Base-by-base conservation (phyloP, 1,140 invertebrate genomes). In the Aplysia californica region DNA sequence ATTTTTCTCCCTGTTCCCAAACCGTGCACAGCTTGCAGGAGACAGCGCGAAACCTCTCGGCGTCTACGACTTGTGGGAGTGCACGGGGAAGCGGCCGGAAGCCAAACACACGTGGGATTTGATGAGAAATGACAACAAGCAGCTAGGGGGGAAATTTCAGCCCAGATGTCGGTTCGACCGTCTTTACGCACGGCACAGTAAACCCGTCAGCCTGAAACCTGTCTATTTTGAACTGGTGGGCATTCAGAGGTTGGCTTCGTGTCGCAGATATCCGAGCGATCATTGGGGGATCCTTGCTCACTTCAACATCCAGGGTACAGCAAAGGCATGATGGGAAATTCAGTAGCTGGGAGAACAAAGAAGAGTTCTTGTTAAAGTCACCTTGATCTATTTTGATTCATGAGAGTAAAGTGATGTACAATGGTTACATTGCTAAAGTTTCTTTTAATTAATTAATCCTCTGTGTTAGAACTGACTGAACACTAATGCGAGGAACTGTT, bases 41-140 rank as follows among this genome's bases (percentile, higher is more conserved):
- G 84, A 88, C 2, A 90, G 90, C 23, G 88, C 90, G 18, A 33
- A 92, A 2, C 92, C 92, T 4, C 59, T 80, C 4, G 87, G 85
- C 65, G 79, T 92, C 23, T 76, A 81, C 71, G 93, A 93, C 81
- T 38, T 93, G 1, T 93, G 93, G 93, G 87, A 90, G 38, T 75
- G 82, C 1, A 92, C 91, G 76, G 93, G 93, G 3, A 85, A 86
- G 18, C 86, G 92, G 4, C 86, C 86, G 75, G 91, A 92, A 77
- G 91, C 89, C 41, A 83, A 89, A 66, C 93, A 89, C 79, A 93
- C 93, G 0, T 93, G 92, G 92, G 92, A 93, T 81, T 88, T 89
- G 61, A 85, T 66, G 15, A 82, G 90, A 36, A 93, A 93, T 84
- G 89, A 91, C 73, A 92, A 92, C 78, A 78, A 86, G 10, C 82